Base-by-base conservation (phyloP, 2,888 invertebrate species). In the Tachina fera region DNA sequence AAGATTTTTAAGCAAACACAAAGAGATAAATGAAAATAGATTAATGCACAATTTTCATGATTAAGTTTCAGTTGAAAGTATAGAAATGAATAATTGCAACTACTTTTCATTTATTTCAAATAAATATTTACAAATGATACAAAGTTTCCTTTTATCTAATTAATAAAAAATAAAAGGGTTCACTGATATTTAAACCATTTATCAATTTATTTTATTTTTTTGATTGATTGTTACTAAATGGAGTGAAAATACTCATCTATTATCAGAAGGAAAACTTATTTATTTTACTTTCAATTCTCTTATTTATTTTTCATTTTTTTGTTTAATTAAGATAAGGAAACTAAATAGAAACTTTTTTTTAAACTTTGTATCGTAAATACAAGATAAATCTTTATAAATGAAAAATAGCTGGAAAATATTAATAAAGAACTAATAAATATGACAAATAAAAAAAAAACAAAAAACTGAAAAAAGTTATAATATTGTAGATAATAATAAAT, bases 1-100 rank as follows among this genome's bases (percentile, higher is more conserved):
- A 92, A 91, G 92, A 91, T 91, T 91, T 89, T 88, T 91, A 92
- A 90, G 89, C 90, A 90, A 90, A 89, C 75, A 84, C 79, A 65
- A 79, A 81, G 63, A 77, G 84, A 83, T 71, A 84, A 83, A 83
- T 83, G 83, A 83, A 83, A 77, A 90, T 88, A 90, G 90, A 92
- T 92, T 92, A 92, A 92, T 92, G 92, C 91, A 92, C 91, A 92
- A 90, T 89, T 90, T 89, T 89, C 87, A 68, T n/a, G 47, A 53
- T 81, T 75, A 51, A 63, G 58, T 68, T 76, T 65, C 31, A 49
- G 14, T 77, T 78, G 22, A 41, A 71, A 43, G 22, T 22, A 45
- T 22, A 51, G 70, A 49, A 72, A 31, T 1, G 5, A 63, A 47
- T 22, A 45, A 71, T 49, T 60, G 53, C 22, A 74, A 68, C 60